A percentile compares a stretch with the other conserved stretches of the same genome.
Evolutionary conservation across 2,113 vertebrate species (phyloP).

Genomic region (Sinocyclocheilus grahami): DNA sequence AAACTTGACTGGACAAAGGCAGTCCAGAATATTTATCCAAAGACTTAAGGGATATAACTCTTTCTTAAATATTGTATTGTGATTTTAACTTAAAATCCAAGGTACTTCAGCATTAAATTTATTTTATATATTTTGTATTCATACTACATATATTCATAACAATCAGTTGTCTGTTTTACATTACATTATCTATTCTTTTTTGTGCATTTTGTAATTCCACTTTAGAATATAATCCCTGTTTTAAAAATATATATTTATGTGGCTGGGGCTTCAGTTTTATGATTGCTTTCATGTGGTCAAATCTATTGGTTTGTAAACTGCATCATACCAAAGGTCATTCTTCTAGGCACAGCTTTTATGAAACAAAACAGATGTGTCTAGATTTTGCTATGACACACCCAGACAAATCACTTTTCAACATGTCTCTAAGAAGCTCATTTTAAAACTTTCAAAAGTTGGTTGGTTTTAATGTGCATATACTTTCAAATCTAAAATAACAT

Average conservation of each 20-base stretch:
- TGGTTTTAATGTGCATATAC: not conserved
- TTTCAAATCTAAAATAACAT: not conserved
- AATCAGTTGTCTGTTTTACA: not conserved
- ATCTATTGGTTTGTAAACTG: slow-evolving; percentile 61
- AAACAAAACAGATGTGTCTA: slow-evolving; percentile 73
- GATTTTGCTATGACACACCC: slow-evolving; percentile 75
- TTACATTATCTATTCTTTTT: not conserved
- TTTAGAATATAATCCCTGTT: not conserved
- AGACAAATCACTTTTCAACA: slow-evolving; percentile 63
- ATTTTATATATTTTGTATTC: not conserved
- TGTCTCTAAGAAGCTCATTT: slow-evolving; percentile 16
- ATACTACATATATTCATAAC: not conserved
- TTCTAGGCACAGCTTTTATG: slow-evolving; percentile 55
- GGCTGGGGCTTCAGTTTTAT: slow-evolving; percentile 53
- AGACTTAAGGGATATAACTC: not conserved
- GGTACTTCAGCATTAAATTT: not conserved
- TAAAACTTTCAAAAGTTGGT: not conserved
- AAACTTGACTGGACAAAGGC: not conserved
- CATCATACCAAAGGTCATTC: slow-evolving; percentile 52
- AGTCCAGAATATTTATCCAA: not conserved
- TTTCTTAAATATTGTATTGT: not conserved
- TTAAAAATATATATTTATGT: slow-evolving; percentile 35
- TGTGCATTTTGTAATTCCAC: not conserved
- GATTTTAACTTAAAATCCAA: not conserved
- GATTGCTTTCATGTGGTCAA: slow-evolving; percentile 70